These are phyloP conservation scores for Oncorhynchus gorbuscha DNA, from an alignment of 2,113 vertebrate genomes.

Conservation along the genomic window DNA sequence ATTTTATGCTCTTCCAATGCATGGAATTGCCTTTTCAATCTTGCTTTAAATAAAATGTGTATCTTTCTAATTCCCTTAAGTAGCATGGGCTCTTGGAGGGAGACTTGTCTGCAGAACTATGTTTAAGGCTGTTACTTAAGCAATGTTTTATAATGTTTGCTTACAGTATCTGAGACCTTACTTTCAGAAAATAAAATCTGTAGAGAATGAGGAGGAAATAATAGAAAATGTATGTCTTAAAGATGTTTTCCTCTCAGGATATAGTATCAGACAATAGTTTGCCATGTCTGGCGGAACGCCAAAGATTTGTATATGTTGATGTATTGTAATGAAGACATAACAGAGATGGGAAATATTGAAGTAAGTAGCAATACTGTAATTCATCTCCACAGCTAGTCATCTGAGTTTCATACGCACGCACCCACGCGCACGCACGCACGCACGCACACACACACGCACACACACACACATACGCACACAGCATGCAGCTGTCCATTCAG, in stretches of 20 bases:
- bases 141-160: neutral
- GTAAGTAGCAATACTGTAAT: slow-evolving; percentile 12
- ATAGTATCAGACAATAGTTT: neutral
- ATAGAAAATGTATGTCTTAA: neutral
- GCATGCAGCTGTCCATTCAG: slow-evolving; percentile 57
- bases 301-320: neutral
- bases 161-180: neutral
- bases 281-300: neutral
- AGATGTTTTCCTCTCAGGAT: neutral
- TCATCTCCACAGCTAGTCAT: slow-evolving; percentile 47
- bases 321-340: slow-evolving; percentile 3
- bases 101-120: neutral
- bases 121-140: neutral
- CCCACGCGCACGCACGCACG: too few species aligned
- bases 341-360: slow-evolving; percentile 11
- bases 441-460: too few species aligned
- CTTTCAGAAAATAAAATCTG: neutral
- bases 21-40: too few species aligned
- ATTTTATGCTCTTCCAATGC: too few species aligned
- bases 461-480: neutral
- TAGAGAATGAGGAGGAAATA: neutral
- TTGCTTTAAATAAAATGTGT: too few species aligned
- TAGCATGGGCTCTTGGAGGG: slow-evolving; percentile 1
- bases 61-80: slow-evolving; percentile 7
- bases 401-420: slow-evolving; percentile 16